Conservation (phyloP, 2,113 vertebrate genomes). For the Grammomys dolichurus region DNA sequence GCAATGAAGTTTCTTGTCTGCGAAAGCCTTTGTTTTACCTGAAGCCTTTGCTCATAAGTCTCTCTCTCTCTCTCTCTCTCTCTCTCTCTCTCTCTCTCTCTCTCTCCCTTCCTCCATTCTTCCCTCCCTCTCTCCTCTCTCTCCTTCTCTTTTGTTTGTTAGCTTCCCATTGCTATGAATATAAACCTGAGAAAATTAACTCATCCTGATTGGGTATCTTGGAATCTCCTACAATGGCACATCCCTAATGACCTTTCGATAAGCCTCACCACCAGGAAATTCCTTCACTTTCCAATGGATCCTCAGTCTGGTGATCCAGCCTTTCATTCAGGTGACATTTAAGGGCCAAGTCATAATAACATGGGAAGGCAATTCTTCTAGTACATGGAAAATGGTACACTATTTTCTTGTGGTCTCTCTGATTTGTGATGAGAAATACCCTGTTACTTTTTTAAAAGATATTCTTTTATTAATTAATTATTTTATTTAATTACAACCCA, state of each 20-base stretch:
- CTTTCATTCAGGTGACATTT: neutral
- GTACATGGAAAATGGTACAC: neutral
- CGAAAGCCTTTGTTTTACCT: constrained; percentile 3
- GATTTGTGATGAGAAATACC: constrained; percentile 21
- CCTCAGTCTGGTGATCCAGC: neutral
- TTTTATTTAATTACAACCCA: no score
- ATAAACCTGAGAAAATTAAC: neutral
- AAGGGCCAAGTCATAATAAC: neutral
- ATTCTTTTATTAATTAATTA: no score
- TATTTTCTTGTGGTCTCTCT: neutral
- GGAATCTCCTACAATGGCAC: neutral
- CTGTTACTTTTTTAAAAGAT: neutral
- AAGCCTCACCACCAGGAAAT: neutral
- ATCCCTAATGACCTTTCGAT: neutral
- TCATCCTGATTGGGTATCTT: no score
- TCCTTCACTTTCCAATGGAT: neutral
- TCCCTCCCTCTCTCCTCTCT: neutral
- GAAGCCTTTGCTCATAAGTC: neutral
- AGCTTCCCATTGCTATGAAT: neutral
- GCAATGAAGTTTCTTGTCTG: neutral
- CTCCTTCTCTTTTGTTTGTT: neutral
- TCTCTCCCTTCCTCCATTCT: neutral
- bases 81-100: neutral
- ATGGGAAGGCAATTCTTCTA: neutral
- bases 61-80: neutral